A percentile compares a stretch with the other conserved stretches of the same genome.
These are phyloP conservation scores for Ovis canadensis DNA, from an alignment of 2,113 vertebrate genomes.

Conservation along the genomic window DNA sequence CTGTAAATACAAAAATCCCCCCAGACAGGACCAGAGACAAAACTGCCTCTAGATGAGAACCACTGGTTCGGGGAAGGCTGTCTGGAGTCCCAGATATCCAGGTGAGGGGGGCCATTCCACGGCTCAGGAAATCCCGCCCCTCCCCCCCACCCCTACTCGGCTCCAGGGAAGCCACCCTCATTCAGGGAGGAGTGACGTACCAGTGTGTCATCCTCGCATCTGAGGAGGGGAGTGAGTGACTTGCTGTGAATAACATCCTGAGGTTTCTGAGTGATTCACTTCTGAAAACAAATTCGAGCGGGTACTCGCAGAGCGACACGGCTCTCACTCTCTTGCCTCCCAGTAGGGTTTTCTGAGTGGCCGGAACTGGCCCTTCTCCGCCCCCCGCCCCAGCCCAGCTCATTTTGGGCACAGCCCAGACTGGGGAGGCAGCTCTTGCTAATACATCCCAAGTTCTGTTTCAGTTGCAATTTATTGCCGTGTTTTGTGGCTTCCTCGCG, in stretches of 20 bases:
- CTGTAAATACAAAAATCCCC: background rate
- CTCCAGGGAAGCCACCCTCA: background rate
- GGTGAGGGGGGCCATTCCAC: too few species aligned
- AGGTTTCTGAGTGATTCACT: conserved; percentile 26
- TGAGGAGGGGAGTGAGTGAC: background rate
- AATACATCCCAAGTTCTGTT: background rate
- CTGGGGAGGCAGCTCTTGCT: background rate
- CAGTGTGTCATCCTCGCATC: background rate
- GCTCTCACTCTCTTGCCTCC: background rate
- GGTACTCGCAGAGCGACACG: background rate
- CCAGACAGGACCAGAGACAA: background rate
- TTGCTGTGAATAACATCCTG: conserved; percentile 12
- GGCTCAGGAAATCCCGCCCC: background rate
- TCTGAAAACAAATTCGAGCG: background rate
- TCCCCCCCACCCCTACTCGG: rapidly evolving
- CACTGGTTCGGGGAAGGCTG: background rate
- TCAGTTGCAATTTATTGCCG: rapidly evolving
- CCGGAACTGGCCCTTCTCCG: rapidly evolving
- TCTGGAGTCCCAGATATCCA: background rate
- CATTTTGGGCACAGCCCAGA: background rate
- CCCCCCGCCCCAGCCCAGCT: background rate
- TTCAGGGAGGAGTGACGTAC: background rate
- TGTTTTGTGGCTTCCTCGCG: background rate
- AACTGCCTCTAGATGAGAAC: background rate
- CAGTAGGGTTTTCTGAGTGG: background rate